These are phyloP conservation scores for Aythya fuligula DNA, from an alignment of 2,797 vertebrate genomes.

Conservation along the genomic window DNA sequence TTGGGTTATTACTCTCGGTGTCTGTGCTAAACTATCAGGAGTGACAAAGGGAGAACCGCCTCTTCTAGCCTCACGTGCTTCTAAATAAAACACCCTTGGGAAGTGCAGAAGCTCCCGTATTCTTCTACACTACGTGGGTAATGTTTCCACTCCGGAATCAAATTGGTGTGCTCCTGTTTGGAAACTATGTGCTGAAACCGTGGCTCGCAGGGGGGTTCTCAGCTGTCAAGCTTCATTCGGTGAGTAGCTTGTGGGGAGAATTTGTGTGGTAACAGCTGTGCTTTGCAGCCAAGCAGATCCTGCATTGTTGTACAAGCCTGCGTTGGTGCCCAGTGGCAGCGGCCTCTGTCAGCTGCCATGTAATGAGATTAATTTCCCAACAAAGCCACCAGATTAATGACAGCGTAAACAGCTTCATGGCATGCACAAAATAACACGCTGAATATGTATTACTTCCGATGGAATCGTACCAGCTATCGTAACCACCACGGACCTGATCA, in stretches of 20 bases:
- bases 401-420: slow-evolving; percentile 26
- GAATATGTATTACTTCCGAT: neutral
- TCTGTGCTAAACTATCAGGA: neutral
- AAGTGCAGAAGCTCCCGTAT: neutral
- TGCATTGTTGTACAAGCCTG: neutral
- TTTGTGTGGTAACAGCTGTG: neutral
- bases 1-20: neutral
- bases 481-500: neutral
- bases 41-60: neutral
- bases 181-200: neutral
- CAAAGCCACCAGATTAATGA: slow-evolving; percentile 55
- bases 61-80: rapidly evolving
- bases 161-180: neutral
- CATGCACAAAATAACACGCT: neutral
- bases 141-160: neutral
- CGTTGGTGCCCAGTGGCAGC: neutral
- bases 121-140: neutral
- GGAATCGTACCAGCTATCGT: neutral
- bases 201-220: neutral
- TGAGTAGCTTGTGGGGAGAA: neutral
- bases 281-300: neutral
- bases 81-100: neutral
- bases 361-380: slow-evolving; percentile 36
- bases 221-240: neutral
- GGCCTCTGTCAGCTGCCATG: neutral